Evolutionary conservation across 2,888 invertebrate genomes (phyloP).

Genomic region (Andrena marginata): DNA sequence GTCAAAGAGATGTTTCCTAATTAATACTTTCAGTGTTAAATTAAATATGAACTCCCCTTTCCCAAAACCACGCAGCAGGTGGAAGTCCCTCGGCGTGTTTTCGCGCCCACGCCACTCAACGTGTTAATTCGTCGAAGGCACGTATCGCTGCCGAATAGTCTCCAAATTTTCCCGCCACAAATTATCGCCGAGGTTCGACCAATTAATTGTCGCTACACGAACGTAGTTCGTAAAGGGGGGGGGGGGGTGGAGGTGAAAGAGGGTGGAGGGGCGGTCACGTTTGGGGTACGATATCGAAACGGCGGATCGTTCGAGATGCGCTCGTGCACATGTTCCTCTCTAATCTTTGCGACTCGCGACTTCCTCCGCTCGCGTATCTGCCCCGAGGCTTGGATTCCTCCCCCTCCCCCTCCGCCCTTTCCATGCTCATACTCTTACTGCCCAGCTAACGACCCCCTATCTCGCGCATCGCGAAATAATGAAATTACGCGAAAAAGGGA

Average conservation of each 20-base stretch:
- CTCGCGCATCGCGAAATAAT: constrained; percentile 79
- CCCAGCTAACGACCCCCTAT: constrained; percentile 77
- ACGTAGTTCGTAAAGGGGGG: background rate
- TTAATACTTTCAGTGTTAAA: too few species aligned
- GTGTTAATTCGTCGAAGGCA: background rate
- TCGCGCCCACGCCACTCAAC: too few species aligned
- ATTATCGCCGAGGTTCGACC: constrained; percentile 2
- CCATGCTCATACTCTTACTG: constrained; percentile 61
- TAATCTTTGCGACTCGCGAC: constrained; percentile 66
- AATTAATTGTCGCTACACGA: constrained; percentile 29
- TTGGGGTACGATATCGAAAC: constrained; percentile 71
- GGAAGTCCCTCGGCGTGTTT: too few species aligned
- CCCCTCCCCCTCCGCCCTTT: constrained; percentile 47
- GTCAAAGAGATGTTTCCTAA: too few species aligned
- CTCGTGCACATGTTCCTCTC: constrained; percentile 70
- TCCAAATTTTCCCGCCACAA: background rate
- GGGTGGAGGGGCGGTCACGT: constrained; percentile 65
- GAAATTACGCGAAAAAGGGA: constrained; percentile 79
- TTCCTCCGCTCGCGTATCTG: constrained; percentile 54
- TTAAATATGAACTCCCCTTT: too few species aligned
- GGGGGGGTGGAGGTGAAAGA: background rate
- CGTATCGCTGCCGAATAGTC: background rate
- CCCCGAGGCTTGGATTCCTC: constrained; percentile 46
- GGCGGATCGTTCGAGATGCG: constrained; percentile 71
- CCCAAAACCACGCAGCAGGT: background rate